Evolutionary conservation across 2,888 invertebrate genomes (phyloP), one percentile per base, ranked within the genome.

Genomic region (Hymenopus coronatus): DNA sequence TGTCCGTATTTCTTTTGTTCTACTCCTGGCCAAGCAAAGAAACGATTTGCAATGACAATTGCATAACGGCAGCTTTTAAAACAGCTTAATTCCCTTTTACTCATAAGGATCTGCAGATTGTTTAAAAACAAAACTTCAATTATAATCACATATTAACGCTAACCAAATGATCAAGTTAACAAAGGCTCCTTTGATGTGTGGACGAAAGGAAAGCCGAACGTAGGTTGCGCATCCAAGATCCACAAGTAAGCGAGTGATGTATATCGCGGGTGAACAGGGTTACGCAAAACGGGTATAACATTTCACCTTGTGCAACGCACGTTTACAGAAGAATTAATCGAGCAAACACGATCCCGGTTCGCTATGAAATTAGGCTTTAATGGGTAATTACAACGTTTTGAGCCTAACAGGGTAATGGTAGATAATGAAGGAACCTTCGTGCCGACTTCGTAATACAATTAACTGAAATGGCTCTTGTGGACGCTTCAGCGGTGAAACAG

Each of bases 361-460:
- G 82, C 88, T 88, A 88, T 88, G 88, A 88, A 88, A 88, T 88
- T 88, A 88, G 88, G 28, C 84, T 88, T 85, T 88, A 88, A 88
- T 88, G 88, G 88, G 28, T 88, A 88, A 88, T 88, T 88, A 88
- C 84, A 84, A 83, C 30, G 88, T 83, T 70, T 70, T 70, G 54
- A 70, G 54, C 82, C 82, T 54, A 81, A 70, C 82, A 70, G 87
- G 81, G 27, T 54, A 81, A 81, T 70, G 81, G 87, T 8, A n/a
- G 27, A 70, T 20, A 70, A 70, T 70, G 54, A 70, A 70, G 54
- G 54, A 70, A 70, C 54, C 25, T 70, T 70, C 54, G 54, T 70
- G 54, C 54, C 54, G 54, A 70, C 54, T 70, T 15, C 15, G 54
- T 70, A 70, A 70, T 70, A 70, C 54, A 70, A 70, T 70, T 70